phyloP scores from a whole-genome alignment of 2,113 vertebrate species.

The Neolamprologus hecqui region DNA sequence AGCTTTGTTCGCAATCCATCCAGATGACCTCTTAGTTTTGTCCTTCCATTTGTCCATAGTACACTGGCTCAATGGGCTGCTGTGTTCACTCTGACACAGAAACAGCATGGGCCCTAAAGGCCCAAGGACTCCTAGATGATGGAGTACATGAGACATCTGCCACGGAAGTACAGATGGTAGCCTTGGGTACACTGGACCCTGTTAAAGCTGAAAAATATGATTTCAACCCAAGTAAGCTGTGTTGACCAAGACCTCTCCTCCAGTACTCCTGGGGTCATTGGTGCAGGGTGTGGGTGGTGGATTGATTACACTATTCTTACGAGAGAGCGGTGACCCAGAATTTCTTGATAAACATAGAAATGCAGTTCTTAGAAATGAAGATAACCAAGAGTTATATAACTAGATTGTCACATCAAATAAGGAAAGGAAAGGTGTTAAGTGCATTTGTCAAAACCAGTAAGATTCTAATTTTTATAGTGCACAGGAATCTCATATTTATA shows the following conservation, averaged over 20 bases:
- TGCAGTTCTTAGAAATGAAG: not conserved
- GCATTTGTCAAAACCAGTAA: not conserved
- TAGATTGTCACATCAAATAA: not conserved
- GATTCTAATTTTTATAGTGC: not conserved
- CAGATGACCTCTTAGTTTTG: constrained; percentile 39
- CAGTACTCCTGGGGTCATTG: constrained; percentile 14
- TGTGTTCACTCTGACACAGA: constrained; percentile 38
- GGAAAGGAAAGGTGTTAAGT: not conserved
- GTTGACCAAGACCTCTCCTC: constrained; percentile 28
- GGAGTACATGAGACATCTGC: constrained; percentile 49
- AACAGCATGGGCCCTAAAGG: constrained; percentile 25
- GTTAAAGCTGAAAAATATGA: constrained; percentile 43
- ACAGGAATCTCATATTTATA: not conserved
- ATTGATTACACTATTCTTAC: constrained; percentile 20
- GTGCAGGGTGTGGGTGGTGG: not conserved
- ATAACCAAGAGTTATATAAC: not conserved
- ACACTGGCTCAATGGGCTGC: constrained; percentile 31
- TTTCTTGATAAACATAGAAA: not conserved
- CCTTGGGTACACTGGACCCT: constrained; percentile 36
- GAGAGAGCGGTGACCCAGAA: not conserved
- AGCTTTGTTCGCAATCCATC: constrained; percentile 17
- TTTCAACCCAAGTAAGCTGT: constrained; percentile 31
- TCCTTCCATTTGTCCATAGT: constrained; percentile 37
- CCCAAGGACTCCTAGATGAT: constrained; percentile 48
- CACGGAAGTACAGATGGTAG: constrained; percentile 44